Base-by-base conservation (phyloP, 2,797 vertebrate species). In the Harpagifer antarcticus region DNA sequence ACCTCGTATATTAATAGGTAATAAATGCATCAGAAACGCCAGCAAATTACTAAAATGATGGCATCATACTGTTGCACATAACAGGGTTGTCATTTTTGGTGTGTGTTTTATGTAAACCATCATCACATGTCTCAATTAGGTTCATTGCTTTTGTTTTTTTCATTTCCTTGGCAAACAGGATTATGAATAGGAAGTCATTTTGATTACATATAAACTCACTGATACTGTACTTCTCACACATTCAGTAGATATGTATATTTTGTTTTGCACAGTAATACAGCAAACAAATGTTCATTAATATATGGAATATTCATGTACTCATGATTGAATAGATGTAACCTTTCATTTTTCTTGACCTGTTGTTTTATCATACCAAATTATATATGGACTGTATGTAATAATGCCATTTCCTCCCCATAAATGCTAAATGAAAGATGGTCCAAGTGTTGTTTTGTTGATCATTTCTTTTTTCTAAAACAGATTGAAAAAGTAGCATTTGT, bases 231-330 rank as follows among this genome's bases (percentile, higher is more conserved):
- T 91, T 92, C 86, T 85, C 81, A 91, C 89, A 91, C 88, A 88
- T 91, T 91, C 89, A 93, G 78, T 93, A 91, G 89, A 78, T 91
- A 71, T 93, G 89, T 93, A 89, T 88, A 91, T 94, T 92, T 91
- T 89, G 90, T 92, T 93, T 92, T 93, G 91, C 90, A 93, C 93
- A 84, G 78, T 91, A 91, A 92, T 87, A 91, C 92, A 89, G 90
- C 92, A 92, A 93, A 89, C 82, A 85, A 91, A 91, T 89, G 49
- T 43, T 91, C 85, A 84, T 92, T 92, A 93, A 94, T 94, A 94
- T 94, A 93, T 94, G 89, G 81, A 90, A 89, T 86, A 85, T 91
- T 91, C 87, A 86, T 91, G 91, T 93, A 91, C 81, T 91, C 84
- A 83, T 89, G 81, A 93, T 90, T 92, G 79, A 86, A 86, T 92